Percentiles rank a stretch among this genome's conserved stretches.
Conservation (phyloP, 2,797 vertebrate species). For the Chaenodraco wilsoni region DNA sequence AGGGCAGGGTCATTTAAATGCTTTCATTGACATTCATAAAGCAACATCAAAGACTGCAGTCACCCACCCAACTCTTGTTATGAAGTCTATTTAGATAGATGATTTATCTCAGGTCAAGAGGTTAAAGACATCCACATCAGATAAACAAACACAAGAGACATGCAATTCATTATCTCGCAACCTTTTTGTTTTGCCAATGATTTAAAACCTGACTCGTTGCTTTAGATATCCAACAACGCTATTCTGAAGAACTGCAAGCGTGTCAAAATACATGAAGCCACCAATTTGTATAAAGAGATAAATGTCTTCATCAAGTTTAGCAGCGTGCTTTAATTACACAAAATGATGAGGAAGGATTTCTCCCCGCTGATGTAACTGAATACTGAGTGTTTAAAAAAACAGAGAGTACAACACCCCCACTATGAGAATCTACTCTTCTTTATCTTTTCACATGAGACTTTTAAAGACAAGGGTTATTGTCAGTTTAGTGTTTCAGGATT, state of each 20-base stretch:
- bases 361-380: slow-evolving; percentile 66
- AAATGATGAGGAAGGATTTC: slow-evolving; percentile 53
- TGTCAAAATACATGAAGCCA: background rate
- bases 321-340: slow-evolving; percentile 59
- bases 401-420: slow-evolving; percentile 48
- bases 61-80: background rate
- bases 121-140: background rate
- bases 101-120: background rate
- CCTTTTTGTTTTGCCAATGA: background rate
- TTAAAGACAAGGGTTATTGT: slow-evolving; percentile 83
- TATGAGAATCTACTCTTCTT: slow-evolving; percentile 52
- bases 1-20: slow-evolving; percentile 34
- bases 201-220: background rate
- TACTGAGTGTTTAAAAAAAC: slow-evolving; percentile 69
- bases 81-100: background rate
- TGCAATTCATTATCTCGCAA: background rate
- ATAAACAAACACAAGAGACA: slow-evolving; percentile 2
- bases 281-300: slow-evolving; percentile 72
- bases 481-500: slow-evolving; percentile 83
- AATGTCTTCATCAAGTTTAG: slow-evolving; percentile 73
- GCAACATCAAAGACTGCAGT: slow-evolving; percentile 2
- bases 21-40: slow-evolving; percentile 12
- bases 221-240: background rate
- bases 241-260: background rate
- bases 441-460: slow-evolving; percentile 69